A percentile compares a stretch with the other conserved stretches of the same genome.
Conservation (phyloP, 2,888 invertebrate genomes). For the Harpagoxenus sublaevis region DNA sequence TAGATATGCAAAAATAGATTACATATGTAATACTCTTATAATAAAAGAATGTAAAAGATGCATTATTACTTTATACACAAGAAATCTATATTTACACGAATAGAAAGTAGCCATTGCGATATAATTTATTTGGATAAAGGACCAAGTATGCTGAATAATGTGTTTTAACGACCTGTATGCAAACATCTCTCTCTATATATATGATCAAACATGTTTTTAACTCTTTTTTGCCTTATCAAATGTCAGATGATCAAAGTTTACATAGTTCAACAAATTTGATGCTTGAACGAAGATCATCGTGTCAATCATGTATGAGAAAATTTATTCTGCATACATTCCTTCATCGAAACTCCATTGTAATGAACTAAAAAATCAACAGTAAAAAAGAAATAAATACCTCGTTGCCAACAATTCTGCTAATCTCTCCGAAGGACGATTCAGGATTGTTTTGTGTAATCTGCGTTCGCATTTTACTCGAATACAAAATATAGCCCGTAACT, state of each 20-base stretch:
- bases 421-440: conserved; percentile 96
- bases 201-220: background rate
- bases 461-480: conserved; percentile 98
- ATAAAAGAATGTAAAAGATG: background rate
- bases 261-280: conserved; percentile 12
- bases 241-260: conserved; percentile 13
- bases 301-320: conserved; percentile 28
- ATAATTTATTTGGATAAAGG: conserved; percentile 65
- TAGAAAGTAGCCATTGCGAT: conserved; percentile 58
- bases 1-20: conserved; percentile 1
- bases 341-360: conserved; percentile 65
- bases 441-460: conserved; percentile 97
- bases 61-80: background rate
- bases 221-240: background rate
- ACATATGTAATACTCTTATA: background rate
- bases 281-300: background rate
- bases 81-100: conserved; percentile 10
- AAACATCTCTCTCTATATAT: background rate
- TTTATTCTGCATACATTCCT: conserved; percentile 66
- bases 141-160: conserved; percentile 69
- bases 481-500: conserved; percentile 98
- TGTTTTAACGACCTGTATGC: conserved; percentile 7
- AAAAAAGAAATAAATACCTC: conserved; percentile 88
- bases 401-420: conserved; percentile 91
- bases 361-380: conserved; percentile 77